These are phyloP conservation scores for Silvanus unidentatus DNA, from an alignment of 2,888 invertebrate species.

Conservation along the genomic window DNA sequence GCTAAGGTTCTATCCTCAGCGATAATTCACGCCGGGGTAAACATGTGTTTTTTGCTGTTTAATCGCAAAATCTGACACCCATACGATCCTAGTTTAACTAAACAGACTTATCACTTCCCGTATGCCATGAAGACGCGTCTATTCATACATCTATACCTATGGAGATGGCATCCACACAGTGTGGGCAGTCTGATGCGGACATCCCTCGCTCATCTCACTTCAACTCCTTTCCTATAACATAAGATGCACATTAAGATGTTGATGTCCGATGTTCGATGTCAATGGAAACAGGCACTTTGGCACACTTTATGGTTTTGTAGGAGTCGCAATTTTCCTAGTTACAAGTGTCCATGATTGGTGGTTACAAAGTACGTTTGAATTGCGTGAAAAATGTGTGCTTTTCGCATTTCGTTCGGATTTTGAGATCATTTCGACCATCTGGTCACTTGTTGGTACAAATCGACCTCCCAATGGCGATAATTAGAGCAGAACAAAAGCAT, in stretches of 20 bases:
- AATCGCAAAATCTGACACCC: slow-evolving; percentile 35
- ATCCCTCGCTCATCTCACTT: slow-evolving; percentile 24
- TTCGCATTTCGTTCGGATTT: no score
- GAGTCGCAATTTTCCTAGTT: slow-evolving; percentile 17
- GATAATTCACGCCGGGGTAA: slow-evolving; percentile 36
- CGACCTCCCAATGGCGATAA: no score
- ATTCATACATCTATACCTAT: slow-evolving; percentile 30
- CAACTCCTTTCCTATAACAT: slow-evolving; percentile 19
- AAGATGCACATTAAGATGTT: slow-evolving; percentile 27
- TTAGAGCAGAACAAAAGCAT: no score
- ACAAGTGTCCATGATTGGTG: slow-evolving; percentile 12
- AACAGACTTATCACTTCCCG: slow-evolving; percentile 31
- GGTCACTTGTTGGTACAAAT: no score
- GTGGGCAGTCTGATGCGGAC: slow-evolving; percentile 32
- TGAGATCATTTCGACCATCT: no score
- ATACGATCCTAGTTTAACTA: slow-evolving; percentile 15
- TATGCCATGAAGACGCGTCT: slow-evolving; percentile 21
- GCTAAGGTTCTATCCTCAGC: slow-evolving; percentile 30
- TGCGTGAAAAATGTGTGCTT: no score
- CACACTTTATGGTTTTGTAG: slow-evolving; percentile 19
- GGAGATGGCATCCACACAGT: slow-evolving; percentile 26
- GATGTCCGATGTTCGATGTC: slow-evolving; percentile 13
- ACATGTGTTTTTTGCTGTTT: slow-evolving; percentile 37
- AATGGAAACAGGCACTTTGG: slow-evolving; percentile 9
- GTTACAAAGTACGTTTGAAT: no score